Conservation (phyloP, 2,113 vertebrate genomes). For the Monopterus albus region DNA sequence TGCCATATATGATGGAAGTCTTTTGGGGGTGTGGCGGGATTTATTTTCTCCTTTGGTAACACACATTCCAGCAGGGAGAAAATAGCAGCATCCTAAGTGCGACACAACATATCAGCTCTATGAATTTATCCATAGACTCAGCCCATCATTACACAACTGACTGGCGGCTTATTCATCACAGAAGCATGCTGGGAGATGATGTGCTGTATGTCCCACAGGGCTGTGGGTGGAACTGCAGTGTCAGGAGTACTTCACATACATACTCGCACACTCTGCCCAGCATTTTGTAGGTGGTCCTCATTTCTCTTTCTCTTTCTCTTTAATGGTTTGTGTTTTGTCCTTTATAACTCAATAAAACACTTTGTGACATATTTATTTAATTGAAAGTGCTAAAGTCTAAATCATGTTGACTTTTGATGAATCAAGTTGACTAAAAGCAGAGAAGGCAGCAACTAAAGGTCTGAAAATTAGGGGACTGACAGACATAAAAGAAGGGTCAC, state of each 20-base stretch:
- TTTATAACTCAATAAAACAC: slow-evolving; percentile 64
- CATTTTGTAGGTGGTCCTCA: slow-evolving; percentile 19
- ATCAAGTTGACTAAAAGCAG: slow-evolving; percentile 43
- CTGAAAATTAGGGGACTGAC: slow-evolving; percentile 18
- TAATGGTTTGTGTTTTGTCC: slow-evolving; percentile 49
- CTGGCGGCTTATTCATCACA: accelerated
- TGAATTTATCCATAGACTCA: not conserved
- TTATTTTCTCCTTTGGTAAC: no score
- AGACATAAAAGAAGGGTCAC: slow-evolving; percentile 29
- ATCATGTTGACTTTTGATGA: slow-evolving; percentile 57
- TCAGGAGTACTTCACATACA: not conserved
- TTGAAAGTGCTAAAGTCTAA: slow-evolving; percentile 49
- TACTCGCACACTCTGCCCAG: not conserved
- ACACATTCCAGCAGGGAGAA: no score
- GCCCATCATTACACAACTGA: no score
- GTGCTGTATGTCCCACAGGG: not conserved
- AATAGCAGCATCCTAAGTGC: no score
- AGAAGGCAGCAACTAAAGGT: slow-evolving; percentile 23
- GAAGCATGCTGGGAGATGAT: slow-evolving; percentile 6
- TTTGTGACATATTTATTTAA: slow-evolving; percentile 55
- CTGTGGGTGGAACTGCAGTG: not conserved
- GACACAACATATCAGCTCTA: no score
- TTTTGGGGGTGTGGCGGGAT: no score
- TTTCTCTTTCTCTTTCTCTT: slow-evolving; percentile 41
- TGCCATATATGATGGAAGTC: no score